Conservation (phyloP, 2,113 vertebrate genomes). For the Vombatus ursinus region DNA sequence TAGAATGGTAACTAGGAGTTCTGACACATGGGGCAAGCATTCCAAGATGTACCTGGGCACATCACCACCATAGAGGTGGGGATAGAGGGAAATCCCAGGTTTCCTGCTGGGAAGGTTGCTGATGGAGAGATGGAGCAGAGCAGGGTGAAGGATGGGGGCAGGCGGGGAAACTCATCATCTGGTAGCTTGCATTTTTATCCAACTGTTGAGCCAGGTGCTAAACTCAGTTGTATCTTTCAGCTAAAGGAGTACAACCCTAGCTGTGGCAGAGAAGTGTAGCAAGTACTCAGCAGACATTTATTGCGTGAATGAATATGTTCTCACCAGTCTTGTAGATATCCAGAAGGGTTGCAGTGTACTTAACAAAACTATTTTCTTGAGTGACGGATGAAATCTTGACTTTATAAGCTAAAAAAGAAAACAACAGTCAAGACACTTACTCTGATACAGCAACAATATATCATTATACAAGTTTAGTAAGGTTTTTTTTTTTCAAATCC, state of each 20-base stretch:
- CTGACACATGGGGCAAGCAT: not conserved
- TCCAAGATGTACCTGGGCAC: not conserved
- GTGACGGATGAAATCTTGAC: constrained; percentile 83
- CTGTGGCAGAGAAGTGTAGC: not conserved
- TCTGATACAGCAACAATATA: not conserved
- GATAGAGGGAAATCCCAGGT: not conserved
- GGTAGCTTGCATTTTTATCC: not conserved
- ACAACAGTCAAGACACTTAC: not conserved
- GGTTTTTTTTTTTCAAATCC: not conserved
- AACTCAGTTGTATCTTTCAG: not conserved
- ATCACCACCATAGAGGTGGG: not conserved
- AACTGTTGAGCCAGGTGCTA: not conserved
- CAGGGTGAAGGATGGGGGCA: not conserved
- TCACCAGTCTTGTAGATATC: constrained; percentile 89
- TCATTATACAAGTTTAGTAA: not conserved
- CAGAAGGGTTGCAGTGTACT: constrained; percentile 86
- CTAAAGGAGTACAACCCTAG: not conserved
- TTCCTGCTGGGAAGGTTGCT: not conserved
- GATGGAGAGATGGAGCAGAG: not conserved
- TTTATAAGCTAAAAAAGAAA: constrained; percentile 83
- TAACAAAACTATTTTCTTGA: constrained; percentile 90
- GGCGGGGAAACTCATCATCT: not conserved
- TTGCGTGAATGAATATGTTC: constrained; percentile 33
- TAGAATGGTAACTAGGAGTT: not conserved
- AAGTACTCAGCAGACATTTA: not conserved